Evolutionary conservation across 2,113 vertebrate species (phyloP), one percentile per base, ranked within the genome.

Genomic region (Sorex fumeus): DNA sequence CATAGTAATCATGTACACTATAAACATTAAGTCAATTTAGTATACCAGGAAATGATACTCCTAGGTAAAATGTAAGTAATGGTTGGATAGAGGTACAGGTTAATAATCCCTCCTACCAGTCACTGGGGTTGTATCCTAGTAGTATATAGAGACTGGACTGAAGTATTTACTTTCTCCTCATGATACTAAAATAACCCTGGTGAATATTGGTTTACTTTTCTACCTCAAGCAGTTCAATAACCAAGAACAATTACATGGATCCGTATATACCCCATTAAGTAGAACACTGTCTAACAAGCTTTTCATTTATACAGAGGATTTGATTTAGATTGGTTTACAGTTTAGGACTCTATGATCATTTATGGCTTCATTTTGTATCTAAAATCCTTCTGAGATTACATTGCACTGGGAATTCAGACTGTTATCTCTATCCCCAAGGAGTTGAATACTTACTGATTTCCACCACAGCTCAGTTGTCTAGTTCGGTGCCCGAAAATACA

Each of bases 321-420:
- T 69, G 4, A 4, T 78, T 87, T 81, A 53, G 76, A 93, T 81
- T 47, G 21, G 25, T 83, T 78, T 82, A 7, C 4, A 79, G 30
- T 91, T 82, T 83, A 66, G 36, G n/a, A 50, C 53, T 43, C 40
- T 77, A 8, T 64, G 15, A 21, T 64, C 62, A 27, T 23, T 64
- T 64, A 64, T 64, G 60, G 9, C 62, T 64, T 64, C 8, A 64
- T 64, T 64, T 71, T 32, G 6, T 50, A 83, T 6, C 13, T 80
- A 60, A 76, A 93, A 25, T 25, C 8, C 77, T 82, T 72, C 43
- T 67, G 91, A 70, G 72, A 86, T 50, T 77, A 19, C 9, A 57
- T 18, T 76, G 3, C 13, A 7, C 23, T 4, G 1, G 3, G 2
- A 74, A 13, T 18, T 87, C 21, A 3, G 1, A 72, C 60, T 78